Evolutionary conservation across 2,888 invertebrate genomes (phyloP), one percentile per base, ranked within the genome.

Genomic region (Oscheius sp.): DNA sequence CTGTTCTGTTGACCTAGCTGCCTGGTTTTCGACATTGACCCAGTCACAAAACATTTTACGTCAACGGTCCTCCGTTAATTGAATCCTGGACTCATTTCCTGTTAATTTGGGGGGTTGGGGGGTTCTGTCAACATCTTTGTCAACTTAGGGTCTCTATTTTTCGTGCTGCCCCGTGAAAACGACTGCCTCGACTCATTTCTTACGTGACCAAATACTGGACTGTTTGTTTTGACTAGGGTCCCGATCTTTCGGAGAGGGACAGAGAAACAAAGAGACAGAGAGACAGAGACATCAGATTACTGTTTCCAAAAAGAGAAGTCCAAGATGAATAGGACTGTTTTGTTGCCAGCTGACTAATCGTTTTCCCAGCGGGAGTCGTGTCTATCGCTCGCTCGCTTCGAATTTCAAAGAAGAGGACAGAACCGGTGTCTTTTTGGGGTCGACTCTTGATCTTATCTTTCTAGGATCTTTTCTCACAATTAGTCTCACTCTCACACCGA

Each of bases 191-290:
- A 68, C 68, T 53, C 68, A 55, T 68, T 55, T 68, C 68, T 53
- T 68, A 68, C 68, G 68, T 55, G 68, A 53, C 68, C 68, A 68
- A 68, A 68, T 68, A 68, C 21, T 68, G 68, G 68, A 68, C 68
- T 68, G 29, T 68, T 68, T 68, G 55, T 53, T 21, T 37, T 55
- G 68, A 55, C 55, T 68, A 13, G 55, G 21, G 35, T 32, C 59
- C 35, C 32, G 59, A 60, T 60, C 32, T 32, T 11, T 29, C 32
- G 63, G 29, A 21, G 42, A 42, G 7, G 42, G 42, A 42, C 4
- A 42, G 42, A 5, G 21, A 21, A 21, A 21, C 21, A 21, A 21
- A 21, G 21, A 21, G 21, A 21, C 21, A 21, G 21, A 21, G 21
- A 21, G 21, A n/a, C 21, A n/a, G 53, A 53, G 3, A 53, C 53